phyloP scores from a whole-genome alignment of 92 coral and sea anemone species.

The Pocillopora meandrina region DNA sequence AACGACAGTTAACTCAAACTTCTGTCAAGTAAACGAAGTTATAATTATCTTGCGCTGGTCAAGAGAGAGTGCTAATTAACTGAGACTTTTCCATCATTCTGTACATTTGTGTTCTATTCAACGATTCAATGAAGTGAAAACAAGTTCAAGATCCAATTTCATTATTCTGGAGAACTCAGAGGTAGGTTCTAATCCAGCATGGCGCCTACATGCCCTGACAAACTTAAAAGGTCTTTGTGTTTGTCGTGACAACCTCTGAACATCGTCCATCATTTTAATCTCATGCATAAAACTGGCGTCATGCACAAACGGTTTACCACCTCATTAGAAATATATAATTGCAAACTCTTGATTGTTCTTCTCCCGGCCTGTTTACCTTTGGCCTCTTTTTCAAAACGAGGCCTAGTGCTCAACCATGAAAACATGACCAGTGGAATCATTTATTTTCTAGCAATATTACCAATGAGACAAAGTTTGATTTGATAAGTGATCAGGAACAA shows the following conservation, averaged over 20 bases:
- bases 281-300: too few species aligned
- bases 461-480: too few species aligned
- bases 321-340: neutral
- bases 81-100: neutral
- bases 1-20: neutral
- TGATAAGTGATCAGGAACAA: too few species aligned
- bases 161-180: neutral
- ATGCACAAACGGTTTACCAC: neutral
- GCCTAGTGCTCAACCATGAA: too few species aligned
- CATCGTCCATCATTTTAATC: neutral
- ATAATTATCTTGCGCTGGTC: neutral
- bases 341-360: too few species aligned
- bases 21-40: neutral
- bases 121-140: neutral
- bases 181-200: neutral
- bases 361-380: too few species aligned
- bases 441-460: too few species aligned
- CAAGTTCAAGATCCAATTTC: neutral
- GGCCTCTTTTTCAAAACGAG: too few species aligned
- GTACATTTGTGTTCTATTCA: neutral
- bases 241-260: neutral
- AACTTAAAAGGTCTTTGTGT: neutral
- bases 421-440: too few species aligned
- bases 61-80: neutral
- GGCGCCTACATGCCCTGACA: neutral